A percentile compares a stretch with the other conserved stretches of the same genome.
Evolutionary conservation across 2,888 invertebrate genomes (phyloP).

Genomic region (Acanthosoma haemorrhoidale): DNA sequence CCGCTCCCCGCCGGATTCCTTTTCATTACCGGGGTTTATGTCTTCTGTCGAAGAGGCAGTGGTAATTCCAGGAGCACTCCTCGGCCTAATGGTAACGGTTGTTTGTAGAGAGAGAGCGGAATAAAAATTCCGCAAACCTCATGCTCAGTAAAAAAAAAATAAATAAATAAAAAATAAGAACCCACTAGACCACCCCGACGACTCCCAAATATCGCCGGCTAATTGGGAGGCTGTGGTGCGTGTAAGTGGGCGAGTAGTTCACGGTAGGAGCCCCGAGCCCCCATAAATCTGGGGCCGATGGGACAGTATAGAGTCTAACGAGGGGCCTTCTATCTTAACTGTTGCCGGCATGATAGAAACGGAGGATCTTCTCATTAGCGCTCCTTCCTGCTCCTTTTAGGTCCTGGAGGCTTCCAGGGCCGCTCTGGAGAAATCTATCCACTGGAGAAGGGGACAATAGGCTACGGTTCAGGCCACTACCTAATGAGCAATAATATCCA

Average conservation of each 20-base stretch:
- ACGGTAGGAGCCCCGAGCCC: neutral
- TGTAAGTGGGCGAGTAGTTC: conserved; percentile 27
- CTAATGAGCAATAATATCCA: neutral
- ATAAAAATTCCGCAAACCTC: neutral
- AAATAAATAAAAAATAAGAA: neutral
- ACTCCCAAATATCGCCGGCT: conserved; percentile 10
- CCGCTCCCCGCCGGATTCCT: neutral
- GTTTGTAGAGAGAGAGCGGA: no score
- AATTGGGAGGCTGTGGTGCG: conserved; percentile 14
- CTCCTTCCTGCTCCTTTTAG: neutral
- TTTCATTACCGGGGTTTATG: conserved; percentile 1
- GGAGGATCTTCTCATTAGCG: conserved; percentile 13
- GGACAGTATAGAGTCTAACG: conserved; percentile 3
- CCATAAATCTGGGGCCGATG: neutral
- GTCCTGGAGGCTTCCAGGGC: no score
- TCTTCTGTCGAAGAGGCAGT: neutral
- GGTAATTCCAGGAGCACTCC: neutral
- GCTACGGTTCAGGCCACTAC: neutral
- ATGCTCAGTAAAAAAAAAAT: neutral
- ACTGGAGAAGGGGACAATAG: neutral
- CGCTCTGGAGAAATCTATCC: neutral
- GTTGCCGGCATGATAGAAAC: neutral
- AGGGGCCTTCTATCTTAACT: conserved; percentile 14
- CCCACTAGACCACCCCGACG: neutral
- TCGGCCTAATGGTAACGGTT: neutral